Evolutionary conservation across 2,797 vertebrate genomes (phyloP), one percentile per base, ranked within the genome.

Genomic region (Melanotaenia nigrans): DNA sequence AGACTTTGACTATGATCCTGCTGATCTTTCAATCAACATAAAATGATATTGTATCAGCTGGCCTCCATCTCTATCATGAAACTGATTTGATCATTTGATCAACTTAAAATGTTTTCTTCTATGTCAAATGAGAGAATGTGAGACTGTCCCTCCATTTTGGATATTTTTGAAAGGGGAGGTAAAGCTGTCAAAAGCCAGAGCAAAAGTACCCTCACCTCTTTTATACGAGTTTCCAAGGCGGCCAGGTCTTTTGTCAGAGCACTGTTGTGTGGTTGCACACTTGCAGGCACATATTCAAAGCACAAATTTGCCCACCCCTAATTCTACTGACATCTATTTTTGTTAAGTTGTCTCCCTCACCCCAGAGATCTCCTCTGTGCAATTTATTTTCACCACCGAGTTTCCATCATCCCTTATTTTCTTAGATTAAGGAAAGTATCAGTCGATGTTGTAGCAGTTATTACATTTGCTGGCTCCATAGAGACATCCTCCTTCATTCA

Each of bases 1-100:
- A 33, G 74, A 70, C 86, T 92, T 86, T 90, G 84, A 92, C 90
- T 85, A 16, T 72, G 75, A 84, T 82, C 83, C 68, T 56, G 56
- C 75, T 88, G 83, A 87, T 85, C 81, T 88, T 85, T 85, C 83
- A 79, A 75, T 90, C 86, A 87, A 47, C 33, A 30, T 75, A 59
- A 65, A 74, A 82, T 82, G 47, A 81, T 63, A 36, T 24, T 28
- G n/a, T 49, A 74, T 81, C 74, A 68, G 61, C 64, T 77, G 66
- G 76, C 71, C 62, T 74, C 73, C 32, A 24, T 75, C 69, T 74
- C 60, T 62, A 45, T 75, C 70, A 57, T 20, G 7, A 68, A 53
- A 58, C 71, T 73, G 49, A 75, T 78, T 62, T 33, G 38, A 68
- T 84, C 35, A 61, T 73, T 76, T 54, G 1, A 51, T 51, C n/a